Evolutionary conservation across 2,797 vertebrate species (phyloP).

Genomic region (Pipistrellus pygmaeus): DNA sequence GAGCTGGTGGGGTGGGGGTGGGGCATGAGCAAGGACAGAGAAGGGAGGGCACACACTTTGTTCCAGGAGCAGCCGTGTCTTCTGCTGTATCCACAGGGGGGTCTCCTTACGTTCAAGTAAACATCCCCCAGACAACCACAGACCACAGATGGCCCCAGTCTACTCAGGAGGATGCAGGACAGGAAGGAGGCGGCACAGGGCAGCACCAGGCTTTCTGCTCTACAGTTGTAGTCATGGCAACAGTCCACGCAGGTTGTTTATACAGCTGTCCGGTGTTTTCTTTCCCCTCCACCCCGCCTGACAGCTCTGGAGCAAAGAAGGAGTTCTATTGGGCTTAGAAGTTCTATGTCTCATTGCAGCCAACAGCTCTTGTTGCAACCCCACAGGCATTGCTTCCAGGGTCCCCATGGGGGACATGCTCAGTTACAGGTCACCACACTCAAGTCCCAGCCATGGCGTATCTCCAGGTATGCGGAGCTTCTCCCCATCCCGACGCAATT

Average conservation of each 20-base stretch:
- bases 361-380: background rate
- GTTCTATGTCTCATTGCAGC: background rate
- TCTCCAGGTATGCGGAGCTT: background rate
- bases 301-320: background rate
- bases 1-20: background rate
- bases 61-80: background rate
- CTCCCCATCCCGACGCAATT: background rate
- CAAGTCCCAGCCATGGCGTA: background rate
- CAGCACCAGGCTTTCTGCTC: background rate
- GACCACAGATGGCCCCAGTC: background rate
- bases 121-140: background rate
- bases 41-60: background rate
- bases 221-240: background rate
- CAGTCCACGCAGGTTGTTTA: background rate
- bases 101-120: background rate
- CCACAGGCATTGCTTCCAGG: background rate
- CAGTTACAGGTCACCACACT: background rate
- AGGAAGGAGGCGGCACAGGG: background rate
- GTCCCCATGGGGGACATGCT: background rate
- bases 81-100: background rate
- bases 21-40: background rate
- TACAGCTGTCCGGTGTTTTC: background rate
- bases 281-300: background rate
- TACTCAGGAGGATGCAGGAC: background rate
- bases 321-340: background rate